Percentiles rank a stretch among this genome's conserved stretches.
phyloP scores from a whole-genome alignment of 1,140 invertebrate genomes.

The Octopus sinensis region DNA sequence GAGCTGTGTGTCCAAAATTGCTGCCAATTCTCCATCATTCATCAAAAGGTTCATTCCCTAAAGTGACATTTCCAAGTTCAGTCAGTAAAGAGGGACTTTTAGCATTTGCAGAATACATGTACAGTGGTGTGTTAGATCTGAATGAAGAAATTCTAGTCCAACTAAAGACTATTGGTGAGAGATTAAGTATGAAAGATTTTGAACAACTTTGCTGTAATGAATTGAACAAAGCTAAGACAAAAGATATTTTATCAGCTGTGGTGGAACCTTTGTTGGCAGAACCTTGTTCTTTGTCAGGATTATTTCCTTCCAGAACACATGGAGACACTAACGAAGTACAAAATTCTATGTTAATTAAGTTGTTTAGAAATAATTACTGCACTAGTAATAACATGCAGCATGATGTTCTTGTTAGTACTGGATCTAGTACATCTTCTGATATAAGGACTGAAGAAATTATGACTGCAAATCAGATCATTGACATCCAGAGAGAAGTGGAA shows the following conservation, averaged over 20 bases:
- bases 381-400: no score
- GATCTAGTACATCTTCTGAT: no score
- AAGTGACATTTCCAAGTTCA: slow-evolving; percentile 1
- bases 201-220: neutral
- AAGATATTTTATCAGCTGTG: neutral
- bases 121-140: neutral
- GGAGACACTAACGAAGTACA: no score
- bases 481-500: no score
- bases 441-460: no score
- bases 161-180: neutral
- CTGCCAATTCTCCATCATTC: neutral
- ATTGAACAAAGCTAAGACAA: neutral
- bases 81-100: neutral
- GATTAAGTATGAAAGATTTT: neutral
- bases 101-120: slow-evolving; percentile 5
- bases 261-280: neutral
- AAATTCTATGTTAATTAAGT: no score
- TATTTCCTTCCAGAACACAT: neutral
- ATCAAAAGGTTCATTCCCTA: neutral
- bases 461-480: no score
- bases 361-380: no score
- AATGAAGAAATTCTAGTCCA: neutral
- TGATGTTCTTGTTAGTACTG: no score
- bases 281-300: neutral
- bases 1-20: neutral